Evolutionary conservation across 2,113 vertebrate genomes (phyloP).

Genomic region (Chloebia gouldiae): DNA sequence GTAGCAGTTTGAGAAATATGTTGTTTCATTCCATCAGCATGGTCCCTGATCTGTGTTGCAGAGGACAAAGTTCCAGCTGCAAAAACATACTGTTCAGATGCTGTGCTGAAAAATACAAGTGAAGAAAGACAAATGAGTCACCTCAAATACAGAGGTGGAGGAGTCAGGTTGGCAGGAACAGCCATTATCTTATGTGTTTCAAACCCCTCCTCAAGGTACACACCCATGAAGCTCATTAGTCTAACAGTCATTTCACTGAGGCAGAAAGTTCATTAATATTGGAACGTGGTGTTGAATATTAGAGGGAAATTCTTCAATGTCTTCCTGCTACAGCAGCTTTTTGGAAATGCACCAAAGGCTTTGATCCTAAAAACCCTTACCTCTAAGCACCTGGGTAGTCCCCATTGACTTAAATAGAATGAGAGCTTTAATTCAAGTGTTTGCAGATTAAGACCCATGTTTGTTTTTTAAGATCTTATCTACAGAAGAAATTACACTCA

Average conservation of each 20-base stretch:
- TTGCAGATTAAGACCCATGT: not conserved
- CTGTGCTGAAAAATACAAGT: not conserved
- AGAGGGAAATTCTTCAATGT: not conserved
- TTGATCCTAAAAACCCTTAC: not conserved
- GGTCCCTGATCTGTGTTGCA: not conserved
- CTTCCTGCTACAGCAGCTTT: not conserved
- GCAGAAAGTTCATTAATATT: not conserved
- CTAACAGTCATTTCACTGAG: not conserved
- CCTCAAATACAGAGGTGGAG: not conserved
- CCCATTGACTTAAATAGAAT: not conserved
- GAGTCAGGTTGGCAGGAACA: not conserved
- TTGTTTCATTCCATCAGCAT: not conserved
- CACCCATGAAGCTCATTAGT: not conserved
- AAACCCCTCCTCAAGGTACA: not conserved
- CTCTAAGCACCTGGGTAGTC: not conserved
- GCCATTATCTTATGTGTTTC: not conserved
- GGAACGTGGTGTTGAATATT: not conserved
- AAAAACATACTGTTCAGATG: not conserved
- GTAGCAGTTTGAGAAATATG: not conserved
- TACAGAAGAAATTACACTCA: slow-evolving; percentile 5
- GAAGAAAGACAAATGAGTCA: not conserved
- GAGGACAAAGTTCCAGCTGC: not conserved
- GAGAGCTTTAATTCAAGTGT: not conserved
- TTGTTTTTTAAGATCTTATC: slow-evolving; percentile 26
- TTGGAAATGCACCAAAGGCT: not conserved